These are phyloP conservation scores for Pseudococcus viburni DNA, from an alignment of 2,888 invertebrate genomes.

Conservation along the genomic window DNA sequence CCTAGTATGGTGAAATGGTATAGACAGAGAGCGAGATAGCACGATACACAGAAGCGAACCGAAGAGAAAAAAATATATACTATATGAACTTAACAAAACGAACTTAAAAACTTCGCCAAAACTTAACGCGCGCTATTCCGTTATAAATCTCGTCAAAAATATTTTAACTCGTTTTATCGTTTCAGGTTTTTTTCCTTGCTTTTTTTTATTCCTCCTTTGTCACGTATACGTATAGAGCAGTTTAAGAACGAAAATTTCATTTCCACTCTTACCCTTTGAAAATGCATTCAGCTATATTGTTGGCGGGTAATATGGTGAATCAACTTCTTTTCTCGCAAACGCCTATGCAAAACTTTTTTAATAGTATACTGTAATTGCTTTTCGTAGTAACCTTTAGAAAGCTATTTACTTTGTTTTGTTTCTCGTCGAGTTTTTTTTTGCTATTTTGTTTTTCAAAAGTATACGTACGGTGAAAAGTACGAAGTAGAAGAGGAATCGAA, in stretches of 20 bases:
- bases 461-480: background rate
- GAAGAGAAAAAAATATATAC: background rate
- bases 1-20: background rate
- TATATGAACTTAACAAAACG: conserved; percentile 50
- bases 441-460: conserved; percentile 14
- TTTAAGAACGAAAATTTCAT: conserved; percentile 50
- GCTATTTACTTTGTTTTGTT: conserved; percentile 52
- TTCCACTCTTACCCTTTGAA: conserved; percentile 49
- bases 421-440: conserved; percentile 5
- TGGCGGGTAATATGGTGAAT: conserved; percentile 43
- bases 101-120: conserved; percentile 53
- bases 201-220: background rate
- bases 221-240: conserved; percentile 17
- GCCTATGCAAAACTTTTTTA: conserved; percentile 53
- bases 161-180: conserved; percentile 50
- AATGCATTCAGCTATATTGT: conserved; percentile 47
- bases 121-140: conserved; percentile 51
- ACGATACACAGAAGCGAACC: background rate
- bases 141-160: conserved; percentile 55
- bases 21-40: background rate
- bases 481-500: background rate
- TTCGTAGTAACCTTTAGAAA: conserved; percentile 52
- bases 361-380: conserved; percentile 53
- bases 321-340: conserved; percentile 44
- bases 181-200: conserved; percentile 28